These are phyloP conservation scores for Arnoldichthys spilopterus DNA, from an alignment of 2,797 vertebrate genomes.

Conservation along the genomic window DNA sequence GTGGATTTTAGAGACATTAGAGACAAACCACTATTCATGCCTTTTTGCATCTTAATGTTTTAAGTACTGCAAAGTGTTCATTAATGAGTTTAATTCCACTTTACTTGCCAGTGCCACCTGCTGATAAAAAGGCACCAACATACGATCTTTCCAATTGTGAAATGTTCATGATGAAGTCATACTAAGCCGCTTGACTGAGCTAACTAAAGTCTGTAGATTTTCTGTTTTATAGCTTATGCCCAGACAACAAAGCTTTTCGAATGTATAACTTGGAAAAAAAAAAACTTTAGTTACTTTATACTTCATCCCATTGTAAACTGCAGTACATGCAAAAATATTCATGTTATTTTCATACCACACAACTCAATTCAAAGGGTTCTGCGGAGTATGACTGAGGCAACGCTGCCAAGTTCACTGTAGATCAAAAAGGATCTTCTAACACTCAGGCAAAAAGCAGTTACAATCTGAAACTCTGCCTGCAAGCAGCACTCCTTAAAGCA, in stretches of 20 bases:
- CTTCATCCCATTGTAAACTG: not conserved
- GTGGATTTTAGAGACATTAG: too few relatives aligned
- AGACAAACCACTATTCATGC: too few relatives aligned
- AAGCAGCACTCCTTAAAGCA: constrained; percentile 32
- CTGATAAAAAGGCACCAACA: not conserved
- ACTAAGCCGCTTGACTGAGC: not conserved
- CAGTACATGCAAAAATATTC: not conserved
- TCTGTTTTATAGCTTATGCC: not conserved
- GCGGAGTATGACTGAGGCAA: constrained; percentile 4
- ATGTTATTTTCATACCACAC: constrained; percentile 13
- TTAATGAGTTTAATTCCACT: not conserved
- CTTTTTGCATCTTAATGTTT: too few relatives aligned
- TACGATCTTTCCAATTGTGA: not conserved
- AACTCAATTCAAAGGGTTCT: constrained; percentile 7
- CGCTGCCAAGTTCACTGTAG: constrained; percentile 23
- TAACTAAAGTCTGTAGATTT: not conserved
- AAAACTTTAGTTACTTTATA: not conserved
- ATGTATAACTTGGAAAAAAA: not conserved
- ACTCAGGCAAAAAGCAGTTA: constrained; percentile 39
- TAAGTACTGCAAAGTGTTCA: not conserved
- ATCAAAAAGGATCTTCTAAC: constrained; percentile 43
- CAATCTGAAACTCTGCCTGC: constrained; percentile 36
- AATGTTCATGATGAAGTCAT: not conserved
- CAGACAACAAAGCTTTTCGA: not conserved
- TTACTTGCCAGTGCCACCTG: not conserved